phyloP scores from a whole-genome alignment of 1,140 invertebrate species.

The Stegodyphus dumicola region DNA sequence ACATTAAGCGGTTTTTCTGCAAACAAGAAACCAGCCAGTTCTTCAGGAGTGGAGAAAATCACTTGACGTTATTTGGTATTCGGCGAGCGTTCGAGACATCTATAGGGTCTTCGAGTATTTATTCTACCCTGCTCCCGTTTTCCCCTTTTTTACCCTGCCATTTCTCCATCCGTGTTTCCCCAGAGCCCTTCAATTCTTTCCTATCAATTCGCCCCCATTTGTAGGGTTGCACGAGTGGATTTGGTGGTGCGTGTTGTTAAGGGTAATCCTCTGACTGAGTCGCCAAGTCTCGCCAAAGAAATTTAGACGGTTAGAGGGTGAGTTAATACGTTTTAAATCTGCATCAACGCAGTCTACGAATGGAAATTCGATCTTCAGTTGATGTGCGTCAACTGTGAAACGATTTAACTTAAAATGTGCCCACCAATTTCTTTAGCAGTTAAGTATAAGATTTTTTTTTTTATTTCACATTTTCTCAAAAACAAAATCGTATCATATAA shows the following conservation, averaged over 20 bases:
- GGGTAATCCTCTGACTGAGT: constrained; percentile 24
- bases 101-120: constrained; percentile 59
- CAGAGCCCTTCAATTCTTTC: constrained; percentile 61
- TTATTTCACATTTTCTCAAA: no score
- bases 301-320: no score
- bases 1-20: constrained; percentile 61
- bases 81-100: constrained; percentile 50
- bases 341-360: no score
- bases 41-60: constrained; percentile 52
- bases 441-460: no score
- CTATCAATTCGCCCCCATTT: constrained; percentile 61
- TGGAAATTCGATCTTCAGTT: no score
- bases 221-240: constrained; percentile 41
- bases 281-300: neutral
- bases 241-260: constrained; percentile 29
- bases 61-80: constrained; percentile 61
- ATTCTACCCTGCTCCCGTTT: constrained; percentile 57
- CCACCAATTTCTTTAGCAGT: no score
- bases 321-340: no score
- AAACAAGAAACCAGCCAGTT: constrained; percentile 52
- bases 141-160: constrained; percentile 58
- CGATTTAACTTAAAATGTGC: no score
- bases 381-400: no score
- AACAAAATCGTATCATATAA: no score
- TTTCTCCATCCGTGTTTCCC: constrained; percentile 60